Base-by-base conservation (phyloP, 2,888 invertebrate genomes). In the Hipparchia semele region DNA sequence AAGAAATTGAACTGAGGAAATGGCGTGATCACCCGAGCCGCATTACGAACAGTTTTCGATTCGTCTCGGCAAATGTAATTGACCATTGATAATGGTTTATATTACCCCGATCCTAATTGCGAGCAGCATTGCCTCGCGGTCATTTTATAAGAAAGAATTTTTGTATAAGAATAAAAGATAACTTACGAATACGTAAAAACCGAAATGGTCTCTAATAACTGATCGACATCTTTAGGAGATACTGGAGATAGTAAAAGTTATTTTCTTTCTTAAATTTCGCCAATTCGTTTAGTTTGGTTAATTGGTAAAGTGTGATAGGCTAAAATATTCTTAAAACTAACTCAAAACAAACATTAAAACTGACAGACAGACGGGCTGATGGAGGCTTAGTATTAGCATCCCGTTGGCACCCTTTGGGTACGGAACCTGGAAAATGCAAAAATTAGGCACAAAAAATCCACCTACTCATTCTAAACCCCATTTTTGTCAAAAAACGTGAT, bases 31-130 rank as follows among this genome's bases (percentile, higher is more conserved):
- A 86, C 86, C 86, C 84, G 86, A 83, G 79, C 82, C 82, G 80
- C 84, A 86, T 87, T 84, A 86, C 80, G 77, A 76, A 79, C 80
- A 84, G 84, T 86, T 87, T 86, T 73, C 83, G 83, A 90, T 90
- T 87, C 82, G 90, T 84, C 85, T 84, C 83, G 86, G 84, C 79
- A 76, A 76, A 74, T 76, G 72, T 75, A 71, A 73, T 76, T 74
- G 69, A 79, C 76, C 79, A 75, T 78, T 77, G 78, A 76, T 74
- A 74, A 73, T 75, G 72, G 72, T 73, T 65, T 68, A 70, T 70
- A 71, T 68, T 68, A 49, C 73, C 46, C 75, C 73, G 70, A 73
- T 65, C 75, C 75, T 75, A 75, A 75, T 73, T 71, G 70, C 65
- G 54, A 68, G 53, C 54, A 56, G 53, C 65, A 68, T 71, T 54